phyloP scores from a whole-genome alignment of 2,888 invertebrate genomes.

The Acanthosepion lycidas region DNA sequence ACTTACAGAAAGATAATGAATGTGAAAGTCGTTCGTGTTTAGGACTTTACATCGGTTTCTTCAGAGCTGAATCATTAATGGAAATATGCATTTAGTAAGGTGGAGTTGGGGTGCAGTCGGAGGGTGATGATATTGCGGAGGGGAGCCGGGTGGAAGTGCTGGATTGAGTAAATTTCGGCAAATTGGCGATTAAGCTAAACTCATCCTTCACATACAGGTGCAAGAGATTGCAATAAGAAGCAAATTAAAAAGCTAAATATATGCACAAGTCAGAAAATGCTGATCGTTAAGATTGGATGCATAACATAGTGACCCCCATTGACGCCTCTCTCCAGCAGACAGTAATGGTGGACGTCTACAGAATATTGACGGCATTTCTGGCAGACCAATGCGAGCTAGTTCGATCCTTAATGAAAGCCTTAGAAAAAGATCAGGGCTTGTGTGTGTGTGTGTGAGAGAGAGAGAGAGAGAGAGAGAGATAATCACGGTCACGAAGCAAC shows the following conservation, averaged over 20 bases:
- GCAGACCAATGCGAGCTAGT: background rate
- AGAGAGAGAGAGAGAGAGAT: too few relatives aligned
- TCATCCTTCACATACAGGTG: background rate
- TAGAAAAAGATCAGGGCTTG: too few relatives aligned
- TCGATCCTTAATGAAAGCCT: background rate
- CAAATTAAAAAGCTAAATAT: background rate
- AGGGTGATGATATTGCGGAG: background rate
- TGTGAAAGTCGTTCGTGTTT: background rate
- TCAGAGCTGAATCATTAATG: background rate
- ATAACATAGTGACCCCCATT: background rate
- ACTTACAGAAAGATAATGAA: background rate
- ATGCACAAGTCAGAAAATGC: background rate
- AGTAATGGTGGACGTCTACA: too few relatives aligned
- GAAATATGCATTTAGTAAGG: background rate
- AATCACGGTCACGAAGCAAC: too few relatives aligned
- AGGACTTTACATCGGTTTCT: background rate
- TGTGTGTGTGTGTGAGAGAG: too few relatives aligned
- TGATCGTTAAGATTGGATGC: background rate
- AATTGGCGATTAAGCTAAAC: background rate
- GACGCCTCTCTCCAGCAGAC: too few relatives aligned
- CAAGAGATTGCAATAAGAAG: background rate
- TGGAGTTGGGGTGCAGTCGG: background rate
- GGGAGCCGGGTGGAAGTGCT: background rate
- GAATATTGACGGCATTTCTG: too few relatives aligned
- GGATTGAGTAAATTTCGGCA: background rate